These are phyloP conservation scores for Dromaius novaehollandiae DNA, from an alignment of 2,113 vertebrate genomes.

Conservation along the genomic window DNA sequence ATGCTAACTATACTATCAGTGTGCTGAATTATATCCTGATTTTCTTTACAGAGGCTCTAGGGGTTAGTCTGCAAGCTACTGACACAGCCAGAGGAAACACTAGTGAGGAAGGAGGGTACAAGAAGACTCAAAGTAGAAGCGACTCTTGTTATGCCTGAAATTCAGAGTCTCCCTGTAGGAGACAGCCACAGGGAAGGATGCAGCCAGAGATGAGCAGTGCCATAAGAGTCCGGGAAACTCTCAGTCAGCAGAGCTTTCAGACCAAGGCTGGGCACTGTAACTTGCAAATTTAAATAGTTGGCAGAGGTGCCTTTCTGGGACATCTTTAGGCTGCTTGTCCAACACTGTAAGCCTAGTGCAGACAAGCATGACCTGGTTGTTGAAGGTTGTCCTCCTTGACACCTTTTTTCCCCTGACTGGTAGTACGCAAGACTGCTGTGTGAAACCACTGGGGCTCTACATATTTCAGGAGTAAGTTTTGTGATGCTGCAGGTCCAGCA, in stretches of 20 bases:
- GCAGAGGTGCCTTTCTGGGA: neutral
- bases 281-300: neutral
- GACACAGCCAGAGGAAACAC: neutral
- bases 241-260: neutral
- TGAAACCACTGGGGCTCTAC: neutral
- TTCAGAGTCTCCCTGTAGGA: neutral
- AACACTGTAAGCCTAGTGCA: neutral
- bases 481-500: neutral
- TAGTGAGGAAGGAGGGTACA: neutral
- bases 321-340: neutral
- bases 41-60: neutral
- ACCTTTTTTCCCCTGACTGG: neutral
- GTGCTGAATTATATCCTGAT: neutral
- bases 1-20: neutral
- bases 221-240: neutral
- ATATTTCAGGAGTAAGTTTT: accelerated
- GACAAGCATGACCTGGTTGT: accelerated
- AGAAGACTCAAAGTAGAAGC: neutral
- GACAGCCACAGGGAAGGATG: neutral
- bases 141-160: neutral
- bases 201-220: neutral
- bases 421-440: neutral
- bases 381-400: neutral
- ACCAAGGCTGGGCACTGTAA: neutral
- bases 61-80: neutral